Conservation (phyloP, 2,888 invertebrate genomes). For the Latrodectus hesperus region DNA sequence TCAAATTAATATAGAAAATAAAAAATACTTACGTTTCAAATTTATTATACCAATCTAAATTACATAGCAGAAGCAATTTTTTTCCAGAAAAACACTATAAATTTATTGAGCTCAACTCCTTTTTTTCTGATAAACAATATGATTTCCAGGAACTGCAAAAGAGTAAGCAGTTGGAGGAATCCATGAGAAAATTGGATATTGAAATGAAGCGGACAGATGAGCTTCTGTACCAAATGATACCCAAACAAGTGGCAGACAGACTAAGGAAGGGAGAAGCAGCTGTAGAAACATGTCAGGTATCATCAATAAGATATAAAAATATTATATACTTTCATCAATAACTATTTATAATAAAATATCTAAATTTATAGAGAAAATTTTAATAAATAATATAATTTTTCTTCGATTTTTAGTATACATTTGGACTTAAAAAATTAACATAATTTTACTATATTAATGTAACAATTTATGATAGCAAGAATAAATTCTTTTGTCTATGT, state of each 20-base stretch:
- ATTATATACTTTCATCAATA: not conserved
- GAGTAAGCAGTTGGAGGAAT: conserved; percentile 95
- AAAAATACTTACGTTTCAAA: no score
- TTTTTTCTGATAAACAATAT: not conserved
- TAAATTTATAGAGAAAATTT: not conserved
- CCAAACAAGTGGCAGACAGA: conserved; percentile 96
- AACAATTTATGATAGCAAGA: no score
- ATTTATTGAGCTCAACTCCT: not conserved
- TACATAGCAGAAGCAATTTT: no score
- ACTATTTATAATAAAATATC: not conserved
- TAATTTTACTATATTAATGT: no score
- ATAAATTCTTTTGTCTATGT: no score
- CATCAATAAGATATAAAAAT: conserved; percentile 13
- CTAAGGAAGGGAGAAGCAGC: conserved; percentile 95
- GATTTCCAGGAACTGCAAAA: conserved; percentile 91
- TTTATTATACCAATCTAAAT: no score
- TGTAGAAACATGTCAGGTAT: conserved; percentile 96
- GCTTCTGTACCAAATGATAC: conserved; percentile 98
- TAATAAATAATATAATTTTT: no score
- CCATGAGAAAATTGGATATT: conserved; percentile 94
- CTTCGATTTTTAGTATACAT: no score
- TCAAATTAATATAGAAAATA: no score
- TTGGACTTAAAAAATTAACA: no score
- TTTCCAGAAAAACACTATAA: no score
- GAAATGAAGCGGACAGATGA: conserved; percentile 98